Evolutionary conservation across 1,140 invertebrate genomes (phyloP), one percentile per base, ranked within the genome.

Genomic region (Meloidogyne floridensis): DNA sequence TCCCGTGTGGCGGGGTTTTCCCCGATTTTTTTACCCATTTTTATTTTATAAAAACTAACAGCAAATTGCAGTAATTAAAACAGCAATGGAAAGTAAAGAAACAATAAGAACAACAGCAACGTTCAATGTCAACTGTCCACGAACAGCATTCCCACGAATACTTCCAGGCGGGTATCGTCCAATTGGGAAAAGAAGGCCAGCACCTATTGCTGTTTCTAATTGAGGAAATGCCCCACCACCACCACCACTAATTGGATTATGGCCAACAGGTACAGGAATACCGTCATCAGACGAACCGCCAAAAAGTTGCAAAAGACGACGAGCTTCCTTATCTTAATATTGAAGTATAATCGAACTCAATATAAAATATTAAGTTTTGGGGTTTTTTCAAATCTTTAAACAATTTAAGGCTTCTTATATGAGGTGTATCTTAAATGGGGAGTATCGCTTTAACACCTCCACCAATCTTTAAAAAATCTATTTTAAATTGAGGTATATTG

Each of bases 1-100:
- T 32, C 32, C 32, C 32, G 32, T 32, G 32, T 32, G 32, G 32
- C 32, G 32, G 32, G 32, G 32, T 32, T 47, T 47, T 47, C 47
- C 47, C 47, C 47, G 7, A 47, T 47, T 47, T 6, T 8, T 47
- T 47, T 47, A 32, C 32, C 47, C 4, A 47, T 47, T 6, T 47
- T 47, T 6, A 47, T 47, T 47, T 47, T 6, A 47, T 47, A 47
- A 47, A 47, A 72, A 84, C 82, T 84, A 70, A 83, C 82, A 84
- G 54, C 82, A 83, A 75, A 83, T 83, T 47, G 72, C 82, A 10
- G 83, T 83, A 77, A 83, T 83, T 54, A 83, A 75, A 47, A 83
- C 47, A 43, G 82, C 82, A 56, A 83, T 77, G 32, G 72, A 76
- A 15, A 83, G 82, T 43, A 83, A 75, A 42, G 82, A 83, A 51